Evolutionary conservation across 2,888 invertebrate genomes (phyloP), one percentile per base, ranked within the genome.

Genomic region (Meta bourneti): DNA sequence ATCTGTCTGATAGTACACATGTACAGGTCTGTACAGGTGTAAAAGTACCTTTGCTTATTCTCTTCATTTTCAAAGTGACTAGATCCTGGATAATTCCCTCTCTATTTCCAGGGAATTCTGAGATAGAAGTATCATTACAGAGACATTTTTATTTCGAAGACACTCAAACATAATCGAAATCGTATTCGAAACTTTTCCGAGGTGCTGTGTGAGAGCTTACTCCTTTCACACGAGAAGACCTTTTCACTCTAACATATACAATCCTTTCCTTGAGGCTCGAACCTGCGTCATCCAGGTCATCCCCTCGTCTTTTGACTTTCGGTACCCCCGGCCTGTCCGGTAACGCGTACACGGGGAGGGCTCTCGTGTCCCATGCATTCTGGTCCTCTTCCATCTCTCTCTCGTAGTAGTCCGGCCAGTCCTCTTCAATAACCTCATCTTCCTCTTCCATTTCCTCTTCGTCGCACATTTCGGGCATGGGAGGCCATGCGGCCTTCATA

Each of bases 291-390:
- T 90, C 84, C 7, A 72, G 54, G 52, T 84, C 74, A 16, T 90
- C 90, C 6, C 90, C 90, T 79, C 69, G 9, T 51, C 19, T 84
- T 19, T 34, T 48, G 16, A 6, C 16, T 16, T 7, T 13, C 9
- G 52, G 19, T 52, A n/a, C n/a, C 6, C 7, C 49, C n/a, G 48
- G 16, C 1, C 48, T 16, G 7, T 80, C n/a, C 0, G 71, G 20
- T 51, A 16, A 11, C 1, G 11, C 11, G 52, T 79, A 74, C 16
- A 84, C 71, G 7, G 84, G 90, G 4, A 72, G 61, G 6, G 71
- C 54, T 5, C 61, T 84, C 9, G 90, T 85, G 71, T 91, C 90
- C 90, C 90, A 91, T 6, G 70, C 90, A 8, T 20, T 49, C 52
- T 74, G 61, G 1, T 90, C 84, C 49, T 86, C 85, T 52, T 80